A percentile compares a stretch with the other conserved stretches of the same genome.
Evolutionary conservation across 2,797 vertebrate genomes (phyloP).

Genomic region (Platyrinchus mystaceus): DNA sequence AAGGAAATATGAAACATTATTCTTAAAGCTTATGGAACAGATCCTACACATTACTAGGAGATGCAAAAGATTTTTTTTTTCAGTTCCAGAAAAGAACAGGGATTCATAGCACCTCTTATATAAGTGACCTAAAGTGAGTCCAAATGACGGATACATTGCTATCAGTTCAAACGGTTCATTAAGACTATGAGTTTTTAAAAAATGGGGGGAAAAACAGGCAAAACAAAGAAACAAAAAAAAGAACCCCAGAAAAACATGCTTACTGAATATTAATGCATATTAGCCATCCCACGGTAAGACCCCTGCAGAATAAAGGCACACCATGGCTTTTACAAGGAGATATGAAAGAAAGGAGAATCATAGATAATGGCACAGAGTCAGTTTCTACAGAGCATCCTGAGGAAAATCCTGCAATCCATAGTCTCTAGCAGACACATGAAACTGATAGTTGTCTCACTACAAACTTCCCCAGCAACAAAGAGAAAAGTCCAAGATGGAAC

Average conservation of each 20-base stretch:
- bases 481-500: not conserved
- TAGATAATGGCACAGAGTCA: not conserved
- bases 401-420: not conserved
- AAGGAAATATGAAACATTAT: slow-evolving; percentile 37
- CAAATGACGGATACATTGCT: not conserved
- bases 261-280: not conserved
- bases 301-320: not conserved
- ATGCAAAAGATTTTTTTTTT: not conserved
- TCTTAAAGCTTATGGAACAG: slow-evolving; percentile 3
- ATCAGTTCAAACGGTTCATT: not conserved
- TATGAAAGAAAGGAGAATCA: not conserved
- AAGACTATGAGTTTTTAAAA: not conserved
- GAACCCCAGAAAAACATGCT: not conserved
- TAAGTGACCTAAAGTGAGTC: not conserved
- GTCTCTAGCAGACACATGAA: not conserved
- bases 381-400: not conserved
- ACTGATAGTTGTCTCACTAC: not conserved
- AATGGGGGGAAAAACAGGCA: not conserved
- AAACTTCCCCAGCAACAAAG: not conserved
- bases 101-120: slow-evolving; percentile 10
- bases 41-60: slow-evolving; percentile 3
- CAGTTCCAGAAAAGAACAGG: slow-evolving; percentile 28
- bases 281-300: not conserved
- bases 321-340: not conserved
- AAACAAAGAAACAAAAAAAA: not conserved